Percentiles rank a stretch among this genome's conserved stretches.
Evolutionary conservation across 2,888 invertebrate genomes (phyloP).

Genomic region (Corythucha ciliata): DNA sequence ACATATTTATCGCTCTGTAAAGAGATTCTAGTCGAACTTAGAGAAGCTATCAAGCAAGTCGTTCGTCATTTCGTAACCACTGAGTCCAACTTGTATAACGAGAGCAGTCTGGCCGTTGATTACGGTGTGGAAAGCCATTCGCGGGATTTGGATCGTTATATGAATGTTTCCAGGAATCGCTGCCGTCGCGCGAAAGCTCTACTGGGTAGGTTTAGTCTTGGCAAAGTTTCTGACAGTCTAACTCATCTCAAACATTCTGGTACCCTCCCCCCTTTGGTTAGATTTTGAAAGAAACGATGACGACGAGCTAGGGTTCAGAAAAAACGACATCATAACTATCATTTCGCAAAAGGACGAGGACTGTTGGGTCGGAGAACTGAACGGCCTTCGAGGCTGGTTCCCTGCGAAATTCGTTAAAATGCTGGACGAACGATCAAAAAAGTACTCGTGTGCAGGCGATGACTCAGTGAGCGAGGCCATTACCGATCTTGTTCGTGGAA

Average conservation of each 20-base stretch:
- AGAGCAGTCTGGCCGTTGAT: slow-evolving; percentile 77
- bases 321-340: slow-evolving; percentile 97
- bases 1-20: background rate
- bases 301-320: slow-evolving; percentile 95
- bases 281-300: slow-evolving; percentile 98
- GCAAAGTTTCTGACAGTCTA: background rate
- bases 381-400: slow-evolving; percentile 91
- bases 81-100: slow-evolving; percentile 74
- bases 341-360: slow-evolving; percentile 96
- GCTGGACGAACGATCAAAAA: slow-evolving; percentile 87
- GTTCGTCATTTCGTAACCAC: slow-evolving; percentile 90
- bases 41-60: slow-evolving; percentile 89
- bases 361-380: slow-evolving; percentile 96
- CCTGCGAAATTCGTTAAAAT: slow-evolving; percentile 94
- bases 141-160: slow-evolving; percentile 86
- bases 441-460: slow-evolving; percentile 88
- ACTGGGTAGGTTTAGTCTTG: slow-evolving; percentile 46
- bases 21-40: slow-evolving; percentile 92
- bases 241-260: background rate
- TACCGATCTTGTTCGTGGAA: slow-evolving; percentile 91
- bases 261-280: slow-evolving; percentile 34
- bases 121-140: slow-evolving; percentile 93
- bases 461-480: slow-evolving; percentile 94
- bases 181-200: slow-evolving; percentile 89
- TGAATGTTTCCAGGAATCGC: slow-evolving; percentile 81